Base-by-base conservation (phyloP, 2,113 vertebrate genomes). In the Saimiri boliviensis region DNA sequence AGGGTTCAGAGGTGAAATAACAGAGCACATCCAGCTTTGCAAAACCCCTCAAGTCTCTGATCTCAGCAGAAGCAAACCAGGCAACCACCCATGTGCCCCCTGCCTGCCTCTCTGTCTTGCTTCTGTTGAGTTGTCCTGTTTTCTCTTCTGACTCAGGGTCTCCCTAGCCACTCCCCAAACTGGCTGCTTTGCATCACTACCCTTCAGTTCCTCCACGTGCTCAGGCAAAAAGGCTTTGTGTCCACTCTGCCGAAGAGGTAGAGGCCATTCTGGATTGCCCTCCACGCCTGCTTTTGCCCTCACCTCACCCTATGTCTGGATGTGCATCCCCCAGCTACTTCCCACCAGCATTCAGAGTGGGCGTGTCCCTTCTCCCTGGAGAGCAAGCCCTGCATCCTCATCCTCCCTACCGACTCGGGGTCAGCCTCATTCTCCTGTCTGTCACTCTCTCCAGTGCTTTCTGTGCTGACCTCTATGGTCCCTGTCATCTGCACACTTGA, bases 21-120 rank as follows among this genome's bases (percentile, higher is more conserved):
- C 23, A 94, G 10, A 68, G 23, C 40, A 86, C 21, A 19, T 19
- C 4, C 68, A 77, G 9, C 17, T 89, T 40, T 91, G 88, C 52
- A 76, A 32, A 70, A 60, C 21, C 10, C 37, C 5, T 66, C 25
- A 16, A 7, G 10, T 42, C 66, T 87, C 76, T 25, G 40, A 79
- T 8, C 25, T 83, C 40, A 79, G 56, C 30, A 66, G 35, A 58
- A 37, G 47, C 45, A 40, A 52, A 32, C 8, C 47, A 45, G 37
- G 56, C 11, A 35, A 23, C 6, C 6, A 3, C 35, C 14, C 23
- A 2, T 5, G 7, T 2, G 8, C 71, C 12, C 16, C 25, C 35
- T 14, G 35, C 19, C 73, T 37, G 10, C 8, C 42, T 85, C 40
- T 70, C 35, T 58, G 16, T 11, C 7, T 42, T 21, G 5, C 17